These are phyloP conservation scores for Tapera naevia DNA, from an alignment of 2,797 vertebrate species.

Conservation along the genomic window DNA sequence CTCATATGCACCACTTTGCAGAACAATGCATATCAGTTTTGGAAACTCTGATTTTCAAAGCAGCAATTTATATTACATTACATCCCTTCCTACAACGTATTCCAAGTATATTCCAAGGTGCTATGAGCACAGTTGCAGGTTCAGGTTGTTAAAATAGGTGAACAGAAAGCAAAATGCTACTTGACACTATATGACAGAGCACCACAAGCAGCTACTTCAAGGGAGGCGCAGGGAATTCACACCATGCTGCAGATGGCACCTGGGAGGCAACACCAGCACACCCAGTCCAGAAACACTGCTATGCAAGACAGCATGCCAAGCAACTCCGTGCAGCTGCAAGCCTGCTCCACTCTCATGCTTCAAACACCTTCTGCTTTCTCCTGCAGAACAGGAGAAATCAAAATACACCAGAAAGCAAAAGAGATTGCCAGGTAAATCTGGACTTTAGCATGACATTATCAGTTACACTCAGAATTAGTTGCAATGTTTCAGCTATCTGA, in stretches of 20 bases:
- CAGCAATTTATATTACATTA: not conserved
- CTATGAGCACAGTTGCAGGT: not conserved
- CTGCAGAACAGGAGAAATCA: not conserved
- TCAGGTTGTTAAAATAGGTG: not conserved
- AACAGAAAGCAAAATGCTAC: not conserved
- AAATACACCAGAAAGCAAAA: not conserved
- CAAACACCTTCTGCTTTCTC: not conserved
- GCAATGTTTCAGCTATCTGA: not conserved
- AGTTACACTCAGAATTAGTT: not conserved
- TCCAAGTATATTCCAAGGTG: not conserved
- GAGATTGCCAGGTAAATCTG: not conserved
- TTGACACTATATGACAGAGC: not conserved
- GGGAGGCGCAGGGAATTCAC: not conserved
- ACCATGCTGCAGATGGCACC: not conserved
- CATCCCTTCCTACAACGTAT: not conserved
- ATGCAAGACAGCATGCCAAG: not conserved
- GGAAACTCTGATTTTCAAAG: not conserved
- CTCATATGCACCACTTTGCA: accelerated
- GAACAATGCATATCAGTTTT: not conserved
- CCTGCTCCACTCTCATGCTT: not conserved
- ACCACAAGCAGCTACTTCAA: not conserved
- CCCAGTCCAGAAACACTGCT: not conserved
- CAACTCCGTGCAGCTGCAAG: not conserved
- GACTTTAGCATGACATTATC: not conserved
- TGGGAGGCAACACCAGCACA: no score